Evolutionary conservation across 2,113 vertebrate species (phyloP).

Genomic region (Aplodontia rufa): DNA sequence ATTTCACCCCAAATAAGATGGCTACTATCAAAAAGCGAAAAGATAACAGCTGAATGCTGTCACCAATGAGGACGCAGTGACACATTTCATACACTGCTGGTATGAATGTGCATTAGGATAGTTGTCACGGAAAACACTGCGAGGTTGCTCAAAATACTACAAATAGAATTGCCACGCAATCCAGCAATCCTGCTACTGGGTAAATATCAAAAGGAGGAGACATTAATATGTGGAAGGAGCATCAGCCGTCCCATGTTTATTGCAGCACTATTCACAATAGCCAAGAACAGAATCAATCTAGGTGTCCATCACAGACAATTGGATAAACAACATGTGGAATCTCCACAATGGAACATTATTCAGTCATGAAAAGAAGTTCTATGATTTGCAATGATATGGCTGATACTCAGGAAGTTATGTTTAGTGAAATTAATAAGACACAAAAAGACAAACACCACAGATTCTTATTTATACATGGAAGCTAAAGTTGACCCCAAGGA

Average conservation of each 20-base stretch:
- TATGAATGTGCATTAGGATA: neutral
- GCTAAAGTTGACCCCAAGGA: neutral
- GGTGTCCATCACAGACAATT: neutral
- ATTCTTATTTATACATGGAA: neutral
- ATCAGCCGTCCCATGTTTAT: neutral
- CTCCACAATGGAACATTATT: neutral
- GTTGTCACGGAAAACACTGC: neutral
- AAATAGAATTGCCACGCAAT: neutral
- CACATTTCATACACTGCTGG: neutral
- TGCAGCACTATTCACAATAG: neutral
- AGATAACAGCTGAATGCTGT: no score
- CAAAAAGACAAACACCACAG: neutral
- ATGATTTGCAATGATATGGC: neutral
- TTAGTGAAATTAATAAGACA: neutral
- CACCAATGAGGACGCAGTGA: neutral
- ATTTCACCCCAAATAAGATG: neutral
- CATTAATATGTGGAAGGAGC: neutral
- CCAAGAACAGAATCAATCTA: neutral
- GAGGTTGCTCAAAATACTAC: neutral
- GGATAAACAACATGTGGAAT: neutral
- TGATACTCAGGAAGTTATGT: no score
- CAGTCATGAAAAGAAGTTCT: neutral
- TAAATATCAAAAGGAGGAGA: neutral
- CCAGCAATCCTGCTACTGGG: neutral
- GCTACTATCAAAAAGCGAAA: neutral